Evolutionary conservation across 2,797 vertebrate species (phyloP).

Genomic region (Podargus strigoides): DNA sequence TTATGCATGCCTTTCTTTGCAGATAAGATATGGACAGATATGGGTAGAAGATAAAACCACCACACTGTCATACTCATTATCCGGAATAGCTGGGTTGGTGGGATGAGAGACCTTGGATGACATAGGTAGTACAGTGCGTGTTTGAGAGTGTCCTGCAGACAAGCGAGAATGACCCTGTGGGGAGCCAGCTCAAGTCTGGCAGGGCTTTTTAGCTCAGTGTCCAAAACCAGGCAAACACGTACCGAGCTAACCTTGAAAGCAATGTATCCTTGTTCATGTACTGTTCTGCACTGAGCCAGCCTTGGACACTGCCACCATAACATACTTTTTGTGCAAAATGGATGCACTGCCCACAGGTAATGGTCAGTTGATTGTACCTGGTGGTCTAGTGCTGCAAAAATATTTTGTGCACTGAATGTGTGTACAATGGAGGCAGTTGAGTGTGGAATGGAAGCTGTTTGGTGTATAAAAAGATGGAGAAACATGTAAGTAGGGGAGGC

Average conservation of each 20-base stretch:
- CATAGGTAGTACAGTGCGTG: neutral
- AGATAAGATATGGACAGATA: neutral
- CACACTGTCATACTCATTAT: neutral
- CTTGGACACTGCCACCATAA: neutral
- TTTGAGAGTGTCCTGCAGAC: neutral
- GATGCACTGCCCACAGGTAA: neutral
- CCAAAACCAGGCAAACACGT: slow-evolving; percentile 6
- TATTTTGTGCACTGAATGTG: fast-evolving
- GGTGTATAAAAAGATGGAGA: neutral
- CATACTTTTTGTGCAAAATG: neutral
- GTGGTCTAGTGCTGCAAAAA: neutral
- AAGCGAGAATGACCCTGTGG: neutral
- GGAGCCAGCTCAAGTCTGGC: neutral
- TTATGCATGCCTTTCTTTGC: neutral
- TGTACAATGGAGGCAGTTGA: neutral
- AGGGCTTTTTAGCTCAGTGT: neutral
- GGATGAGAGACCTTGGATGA: neutral
- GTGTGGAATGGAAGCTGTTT: neutral
- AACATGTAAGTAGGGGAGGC: neutral
- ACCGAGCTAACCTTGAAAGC: neutral
- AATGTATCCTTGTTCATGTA: neutral
- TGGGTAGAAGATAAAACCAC: neutral
- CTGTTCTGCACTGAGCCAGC: neutral
- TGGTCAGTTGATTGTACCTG: neutral
- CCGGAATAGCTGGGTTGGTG: neutral